Percentiles rank a stretch among this genome's conserved stretches.
Conservation (phyloP, 1,140 invertebrate genomes). For the Anoplophora glabripennis region DNA sequence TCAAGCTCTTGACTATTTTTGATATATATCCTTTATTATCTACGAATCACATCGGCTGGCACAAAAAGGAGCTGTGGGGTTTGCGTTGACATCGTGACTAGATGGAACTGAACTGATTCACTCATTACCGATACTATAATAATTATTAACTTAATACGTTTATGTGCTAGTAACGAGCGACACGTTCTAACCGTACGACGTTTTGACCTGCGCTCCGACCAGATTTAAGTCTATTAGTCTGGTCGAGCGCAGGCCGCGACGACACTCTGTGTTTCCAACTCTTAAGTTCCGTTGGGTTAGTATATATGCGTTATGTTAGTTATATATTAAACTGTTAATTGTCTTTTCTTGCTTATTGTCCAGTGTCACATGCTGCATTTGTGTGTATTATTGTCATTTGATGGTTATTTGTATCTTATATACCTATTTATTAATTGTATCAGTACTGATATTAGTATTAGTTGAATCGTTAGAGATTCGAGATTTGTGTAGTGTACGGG, state of each 20-base stretch:
- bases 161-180: constrained; percentile 18
- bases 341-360: constrained; percentile 50
- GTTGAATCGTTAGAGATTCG: constrained; percentile 39
- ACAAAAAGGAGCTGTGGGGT: not conserved
- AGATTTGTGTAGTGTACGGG: constrained; percentile 38
- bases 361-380: constrained; percentile 50
- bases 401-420: constrained; percentile 48
- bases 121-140: constrained; percentile 32
- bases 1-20: constrained; percentile 15
- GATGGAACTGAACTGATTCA: constrained; percentile 40
- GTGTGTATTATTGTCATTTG: constrained; percentile 51
- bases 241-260: constrained; percentile 5
- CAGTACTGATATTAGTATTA: constrained; percentile 45
- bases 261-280: constrained; percentile 38
- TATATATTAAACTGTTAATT: constrained; percentile 43
- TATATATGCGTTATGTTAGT: constrained; percentile 37
- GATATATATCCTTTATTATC: constrained; percentile 12
- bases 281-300: constrained; percentile 32
- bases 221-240: not conserved
- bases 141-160: constrained; percentile 17
- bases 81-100: constrained; percentile 10
- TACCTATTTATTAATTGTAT: constrained; percentile 47
- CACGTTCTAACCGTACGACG: constrained; percentile 17
- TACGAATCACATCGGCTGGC: constrained; percentile 3
- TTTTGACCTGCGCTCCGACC: constrained; percentile 7